Base-by-base conservation (phyloP, 1,140 invertebrate species). In the Drosophila gunungcola region DNA sequence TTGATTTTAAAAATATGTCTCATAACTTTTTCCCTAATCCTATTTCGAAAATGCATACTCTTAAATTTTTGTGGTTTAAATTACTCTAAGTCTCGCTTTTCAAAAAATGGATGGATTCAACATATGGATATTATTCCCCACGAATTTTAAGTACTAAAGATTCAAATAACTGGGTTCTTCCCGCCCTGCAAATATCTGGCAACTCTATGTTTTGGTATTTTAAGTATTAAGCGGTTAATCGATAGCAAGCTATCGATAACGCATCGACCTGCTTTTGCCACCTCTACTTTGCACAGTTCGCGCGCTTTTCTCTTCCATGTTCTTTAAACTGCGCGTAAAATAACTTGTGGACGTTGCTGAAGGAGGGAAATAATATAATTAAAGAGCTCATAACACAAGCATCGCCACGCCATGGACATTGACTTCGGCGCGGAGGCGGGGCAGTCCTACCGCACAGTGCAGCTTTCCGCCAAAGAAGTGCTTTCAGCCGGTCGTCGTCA, bases 401-500 rank as follows among this genome's bases (percentile, higher is more conserved):
- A 10, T 43, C 41, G n/a, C 12, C 63, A 53, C 36, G 64, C 55
- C 67, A 91, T 91, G 91, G 90, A 82, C 73, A 75, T 53, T 0
- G 73, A 75, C 27, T 75, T 57, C 39, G 78, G 77, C 45, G 64
- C 57, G 53, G 79, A 83, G 56, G 80, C 90, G 54, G 78, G 86
- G 48, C 73, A 78, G 48, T 86, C 85, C 42, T 92, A 88, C 68
- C 80, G 77, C 58, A 85, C 86, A 53, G 91, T 92, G 46, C 91
- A 92, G 72, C 74, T 82, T 38, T 92, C 91, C 39, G 83, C 91
- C 25, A 92, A 90, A 80, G 91, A 92, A 78, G 91, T 92, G 53
- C 52, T 92, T 0, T 77, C 85, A 10, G 78, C 80, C 32, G 91
- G 86, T 21, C 85, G 84, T 41, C 83, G 82, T 73, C 91, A 92